These are phyloP conservation scores for Microtus richardsoni DNA, from an alignment of 2,113 vertebrate species.

Conservation along the genomic window DNA sequence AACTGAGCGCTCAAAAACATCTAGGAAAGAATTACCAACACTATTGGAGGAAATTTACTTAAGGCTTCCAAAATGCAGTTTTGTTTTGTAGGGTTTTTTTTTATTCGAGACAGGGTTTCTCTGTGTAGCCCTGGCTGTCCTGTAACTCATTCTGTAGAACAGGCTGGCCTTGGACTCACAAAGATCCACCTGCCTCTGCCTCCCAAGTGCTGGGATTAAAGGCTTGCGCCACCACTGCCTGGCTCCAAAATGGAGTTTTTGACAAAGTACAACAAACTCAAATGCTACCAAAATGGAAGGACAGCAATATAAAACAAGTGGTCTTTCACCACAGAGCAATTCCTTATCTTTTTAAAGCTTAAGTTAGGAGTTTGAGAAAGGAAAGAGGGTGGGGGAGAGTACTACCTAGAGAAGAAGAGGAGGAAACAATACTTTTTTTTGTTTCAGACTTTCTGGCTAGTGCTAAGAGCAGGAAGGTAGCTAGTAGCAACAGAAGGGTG, in stretches of 20 bases:
- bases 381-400: too few relatives aligned
- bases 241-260: not conserved
- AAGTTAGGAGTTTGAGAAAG: too few relatives aligned
- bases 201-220: too few relatives aligned
- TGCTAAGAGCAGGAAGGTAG: conserved; percentile 17
- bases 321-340: not conserved
- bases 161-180: too few relatives aligned
- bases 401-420: too few relatives aligned
- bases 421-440: not conserved
- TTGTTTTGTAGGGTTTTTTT: not conserved
- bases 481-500: not conserved
- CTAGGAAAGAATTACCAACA: conserved; percentile 18
- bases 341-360: not conserved
- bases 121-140: too few relatives aligned
- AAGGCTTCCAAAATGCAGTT: conserved; percentile 39
- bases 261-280: conserved; percentile 44
- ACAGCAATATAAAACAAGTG: not conserved
- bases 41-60: conserved; percentile 8
- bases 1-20: conserved; percentile 42
- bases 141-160: too few relatives aligned
- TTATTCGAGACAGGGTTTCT: too few relatives aligned
- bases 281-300: conserved; percentile 30
- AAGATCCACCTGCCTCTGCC: too few relatives aligned
- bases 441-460: not conserved
- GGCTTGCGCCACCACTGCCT: too few relatives aligned